A percentile compares a stretch with the other conserved stretches of the same genome.
These are phyloP conservation scores for Synanthedon andrenaeformis DNA, from an alignment of 2,888 invertebrate genomes.

Conservation along the genomic window DNA sequence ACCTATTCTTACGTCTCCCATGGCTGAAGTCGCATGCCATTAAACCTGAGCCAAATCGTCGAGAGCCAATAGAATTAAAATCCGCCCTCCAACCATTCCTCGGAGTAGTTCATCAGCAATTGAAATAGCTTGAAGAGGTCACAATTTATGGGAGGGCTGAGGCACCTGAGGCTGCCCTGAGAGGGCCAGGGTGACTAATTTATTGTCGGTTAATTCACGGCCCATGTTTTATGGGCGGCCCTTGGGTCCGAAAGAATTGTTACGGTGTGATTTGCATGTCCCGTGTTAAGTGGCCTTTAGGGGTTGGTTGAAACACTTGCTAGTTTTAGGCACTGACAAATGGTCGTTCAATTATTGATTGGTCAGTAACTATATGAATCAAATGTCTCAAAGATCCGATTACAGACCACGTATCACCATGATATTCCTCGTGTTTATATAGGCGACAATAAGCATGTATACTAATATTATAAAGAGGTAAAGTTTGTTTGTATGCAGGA, in stretches of 20 bases:
- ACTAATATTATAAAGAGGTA: no score
- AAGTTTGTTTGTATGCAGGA: no score
- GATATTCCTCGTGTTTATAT: no score
- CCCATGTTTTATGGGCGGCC: slow-evolving; percentile 30
- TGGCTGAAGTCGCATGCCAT: no score
- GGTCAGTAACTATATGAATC: background rate
- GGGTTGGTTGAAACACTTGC: slow-evolving; percentile 7
- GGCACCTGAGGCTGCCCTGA: slow-evolving; percentile 29
- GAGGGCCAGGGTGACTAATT: slow-evolving; percentile 34
- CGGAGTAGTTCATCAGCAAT: slow-evolving; percentile 10
- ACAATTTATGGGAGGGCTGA: slow-evolving; percentile 34
- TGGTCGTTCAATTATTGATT: background rate
- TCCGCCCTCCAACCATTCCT: background rate
- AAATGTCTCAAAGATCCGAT: background rate
- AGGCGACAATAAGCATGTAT: no score
- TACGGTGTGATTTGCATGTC: slow-evolving; percentile 56
- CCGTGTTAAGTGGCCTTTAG: slow-evolving; percentile 30
- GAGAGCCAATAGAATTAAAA: background rate
- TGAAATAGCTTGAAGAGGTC: slow-evolving; percentile 20
- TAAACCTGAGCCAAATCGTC: background rate
- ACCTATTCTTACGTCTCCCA: no score
- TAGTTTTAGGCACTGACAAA: slow-evolving; percentile 9
- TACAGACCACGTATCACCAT: no score
- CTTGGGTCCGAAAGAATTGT: slow-evolving; percentile 41
- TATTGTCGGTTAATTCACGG: slow-evolving; percentile 49